Evolutionary conservation across 2,113 vertebrate genomes (phyloP).

Genomic region (Cyphotilapia sp.): DNA sequence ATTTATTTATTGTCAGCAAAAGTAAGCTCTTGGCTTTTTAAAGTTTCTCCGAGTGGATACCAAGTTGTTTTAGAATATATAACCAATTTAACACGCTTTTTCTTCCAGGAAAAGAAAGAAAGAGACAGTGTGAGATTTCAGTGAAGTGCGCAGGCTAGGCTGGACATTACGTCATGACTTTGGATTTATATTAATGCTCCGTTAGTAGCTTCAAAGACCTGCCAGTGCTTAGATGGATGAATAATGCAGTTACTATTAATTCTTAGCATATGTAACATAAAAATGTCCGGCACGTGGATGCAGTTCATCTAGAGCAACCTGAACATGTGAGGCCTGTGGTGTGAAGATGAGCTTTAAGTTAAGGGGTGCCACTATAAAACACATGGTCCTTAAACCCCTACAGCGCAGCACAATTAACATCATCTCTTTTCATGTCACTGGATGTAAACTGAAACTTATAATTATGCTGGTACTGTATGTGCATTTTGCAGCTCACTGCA

Average conservation of each 20-base stretch:
- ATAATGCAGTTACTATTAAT: background rate
- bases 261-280: background rate
- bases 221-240: background rate
- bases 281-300: background rate
- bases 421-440: constrained; percentile 16
- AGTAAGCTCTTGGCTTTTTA: background rate
- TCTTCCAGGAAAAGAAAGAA: background rate
- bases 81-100: background rate
- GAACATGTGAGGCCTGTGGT: background rate
- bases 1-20: background rate
- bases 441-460: background rate
- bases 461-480: background rate
- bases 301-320: background rate
- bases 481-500: background rate
- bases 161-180: background rate
- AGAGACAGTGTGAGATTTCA: background rate
- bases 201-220: background rate
- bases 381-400: constrained; percentile 6
- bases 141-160: background rate
- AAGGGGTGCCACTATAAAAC: background rate
- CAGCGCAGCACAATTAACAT: background rate
- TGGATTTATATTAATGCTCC: background rate
- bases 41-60: background rate
- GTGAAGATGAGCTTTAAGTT: background rate
- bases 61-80: background rate